Evolutionary conservation across 2,797 vertebrate species (phyloP), one percentile per base, ranked within the genome.

Genomic region (Ctenochaetus hawaiiensis): DNA sequence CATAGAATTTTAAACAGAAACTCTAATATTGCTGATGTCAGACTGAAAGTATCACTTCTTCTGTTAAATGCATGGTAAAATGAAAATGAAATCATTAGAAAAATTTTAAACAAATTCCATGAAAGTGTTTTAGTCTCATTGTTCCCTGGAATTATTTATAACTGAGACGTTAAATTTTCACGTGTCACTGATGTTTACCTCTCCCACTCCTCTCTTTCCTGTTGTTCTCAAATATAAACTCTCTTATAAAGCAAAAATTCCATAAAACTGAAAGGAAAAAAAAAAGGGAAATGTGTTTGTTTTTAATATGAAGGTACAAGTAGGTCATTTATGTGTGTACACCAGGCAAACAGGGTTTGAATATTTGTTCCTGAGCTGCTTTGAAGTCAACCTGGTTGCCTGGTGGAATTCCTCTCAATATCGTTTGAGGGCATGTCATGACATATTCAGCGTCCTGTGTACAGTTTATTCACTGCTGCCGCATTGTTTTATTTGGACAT

Each of bases 401-500:
- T 64, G 56, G 57, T 85, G 84, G 75, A 87, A 91, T 90, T 89
- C 82, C 77, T 88, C 75, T 61, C 39, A 20, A 84, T 77, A 82
- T 71, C 20, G 14, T 84, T 62, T 13, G 66, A 79, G 79, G 84
- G 89, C 90, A 78, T 84, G 88, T 90, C 87, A 75, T 82, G 85
- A 89, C 91, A 85, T 78, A 87, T 89, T 78, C 86, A 11, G 75
- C 67, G 82, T 92, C 90, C 92, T 90, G 91, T 88, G 85, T 90
- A 82, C 82, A 47, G 83, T 91, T 91, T 85, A 89, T 87, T 90
- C 89, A 53, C 82, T 78, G 88, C 77, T 61, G 88, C 88, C 34
- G 80, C 88, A 83, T 91, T 94, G 92, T 94, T 94, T 92, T 87
- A 90, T 90, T 91, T 94, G 90, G 91, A 93, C 93, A 92, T 92